phyloP scores from a whole-genome alignment of 1,140 invertebrate genomes.

The Protaetia brevitarsis region DNA sequence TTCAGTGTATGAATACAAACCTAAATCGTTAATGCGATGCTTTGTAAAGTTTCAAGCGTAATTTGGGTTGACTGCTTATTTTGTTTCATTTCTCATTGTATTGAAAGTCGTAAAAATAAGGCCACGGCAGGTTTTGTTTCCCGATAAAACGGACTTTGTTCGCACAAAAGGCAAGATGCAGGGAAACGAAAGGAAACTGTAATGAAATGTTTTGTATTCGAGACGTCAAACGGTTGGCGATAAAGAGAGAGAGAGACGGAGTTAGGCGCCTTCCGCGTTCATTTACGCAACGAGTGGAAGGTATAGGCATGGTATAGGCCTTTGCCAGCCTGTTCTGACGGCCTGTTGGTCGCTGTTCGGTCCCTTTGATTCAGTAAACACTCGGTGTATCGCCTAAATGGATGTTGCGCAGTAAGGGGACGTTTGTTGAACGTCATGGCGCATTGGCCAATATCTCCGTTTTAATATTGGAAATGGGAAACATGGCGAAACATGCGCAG shows the following conservation, averaged over 20 bases:
- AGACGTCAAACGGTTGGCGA: neutral
- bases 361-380: neutral
- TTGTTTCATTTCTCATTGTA: too few species aligned
- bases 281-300: too few species aligned
- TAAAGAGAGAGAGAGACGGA: neutral
- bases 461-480: constrained; percentile 30
- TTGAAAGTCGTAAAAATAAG: too few species aligned
- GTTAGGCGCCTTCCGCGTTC: too few species aligned
- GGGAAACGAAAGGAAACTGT: neutral
- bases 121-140: too few species aligned
- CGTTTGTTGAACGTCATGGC: neutral
- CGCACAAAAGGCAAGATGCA: too few species aligned
- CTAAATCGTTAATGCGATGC: too few species aligned
- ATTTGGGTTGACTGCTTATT: too few species aligned
- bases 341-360: neutral
- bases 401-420: neutral
- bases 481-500: constrained; percentile 45
- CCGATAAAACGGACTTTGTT: too few species aligned
- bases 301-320: neutral
- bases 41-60: too few species aligned
- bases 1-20: too few species aligned
- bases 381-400: neutral
- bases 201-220: neutral
- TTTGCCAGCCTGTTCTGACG: neutral
- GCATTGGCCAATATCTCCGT: constrained; percentile 22